These are phyloP conservation scores for Beroe forskalii DNA, from an alignment of 37 sponge, comb jelly and placozoan species.

Conservation along the genomic window DNA sequence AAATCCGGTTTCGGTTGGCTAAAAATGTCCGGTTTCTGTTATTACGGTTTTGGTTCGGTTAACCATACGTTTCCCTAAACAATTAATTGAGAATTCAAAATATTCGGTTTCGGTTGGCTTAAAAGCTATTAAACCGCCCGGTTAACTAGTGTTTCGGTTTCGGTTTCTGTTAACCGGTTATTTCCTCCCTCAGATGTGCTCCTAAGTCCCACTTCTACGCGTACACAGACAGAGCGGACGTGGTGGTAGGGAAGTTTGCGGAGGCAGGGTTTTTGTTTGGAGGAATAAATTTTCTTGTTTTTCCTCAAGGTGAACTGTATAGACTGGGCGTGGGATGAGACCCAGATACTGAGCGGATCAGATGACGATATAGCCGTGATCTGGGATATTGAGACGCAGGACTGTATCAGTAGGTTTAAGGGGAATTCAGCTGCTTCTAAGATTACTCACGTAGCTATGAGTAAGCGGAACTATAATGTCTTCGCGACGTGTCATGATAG, in stretches of 20 bases:
- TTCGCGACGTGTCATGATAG: constrained; percentile 58
- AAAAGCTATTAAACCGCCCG: too few species aligned
- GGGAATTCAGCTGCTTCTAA: constrained; percentile 60
- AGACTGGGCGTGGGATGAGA: constrained; percentile 28
- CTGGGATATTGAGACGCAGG: constrained; percentile 34
- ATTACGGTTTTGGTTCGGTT: too few species aligned
- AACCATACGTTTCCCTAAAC: too few species aligned
- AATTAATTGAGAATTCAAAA: too few species aligned
- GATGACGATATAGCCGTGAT: constrained; percentile 26
- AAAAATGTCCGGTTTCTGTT: too few species aligned
- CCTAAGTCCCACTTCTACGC: constrained; percentile 31
- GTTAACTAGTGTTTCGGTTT: too few species aligned
- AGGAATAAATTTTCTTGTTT: background rate
- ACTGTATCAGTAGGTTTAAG: constrained; percentile 41
- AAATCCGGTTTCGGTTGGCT: too few species aligned
- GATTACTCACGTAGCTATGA: constrained; percentile 34
- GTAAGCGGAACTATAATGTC: background rate
- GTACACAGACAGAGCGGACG: constrained; percentile 44
- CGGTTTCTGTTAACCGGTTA: background rate
- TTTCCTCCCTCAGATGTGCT: background rate
- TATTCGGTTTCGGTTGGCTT: too few species aligned
- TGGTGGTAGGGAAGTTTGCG: constrained; percentile 5
- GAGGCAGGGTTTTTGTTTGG: constrained; percentile 5
- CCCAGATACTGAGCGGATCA: constrained; percentile 26
- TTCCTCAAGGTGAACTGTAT: background rate